phyloP scores from a whole-genome alignment of 2,113 vertebrate genomes.

The Myotis yumanensis region DNA sequence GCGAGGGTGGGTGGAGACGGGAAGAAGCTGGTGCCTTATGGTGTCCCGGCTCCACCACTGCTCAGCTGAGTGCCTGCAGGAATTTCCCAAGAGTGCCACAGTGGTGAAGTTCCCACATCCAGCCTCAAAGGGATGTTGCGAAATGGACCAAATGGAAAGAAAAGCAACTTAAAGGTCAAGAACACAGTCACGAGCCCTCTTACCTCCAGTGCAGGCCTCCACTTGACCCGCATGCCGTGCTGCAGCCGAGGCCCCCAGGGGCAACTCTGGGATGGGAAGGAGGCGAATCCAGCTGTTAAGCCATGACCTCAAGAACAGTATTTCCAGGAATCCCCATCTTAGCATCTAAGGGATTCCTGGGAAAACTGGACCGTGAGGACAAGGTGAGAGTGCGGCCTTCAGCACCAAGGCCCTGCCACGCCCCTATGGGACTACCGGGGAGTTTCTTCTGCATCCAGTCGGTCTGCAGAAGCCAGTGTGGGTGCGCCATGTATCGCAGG shows the following conservation, averaged over 20 bases:
- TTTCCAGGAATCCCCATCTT: conserved; percentile 99
- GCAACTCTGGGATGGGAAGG: not conserved
- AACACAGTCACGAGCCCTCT: not conserved
- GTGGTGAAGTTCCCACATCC: conserved; percentile 25
- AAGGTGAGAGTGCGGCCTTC: conserved; percentile 81
- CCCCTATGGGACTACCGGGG: not conserved
- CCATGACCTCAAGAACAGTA: conserved; percentile 99
- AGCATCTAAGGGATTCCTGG: conserved; percentile 99
- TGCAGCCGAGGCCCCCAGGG: fast-evolving
- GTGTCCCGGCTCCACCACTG: not conserved
- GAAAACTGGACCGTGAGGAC: conserved; percentile 99
- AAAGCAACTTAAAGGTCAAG: conserved; percentile 53
- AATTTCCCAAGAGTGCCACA: not conserved
- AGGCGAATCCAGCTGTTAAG: conserved; percentile 79
- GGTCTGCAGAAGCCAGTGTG: fast-evolving
- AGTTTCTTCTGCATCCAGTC: not conserved
- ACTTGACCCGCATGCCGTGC: not conserved
- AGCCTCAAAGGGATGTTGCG: not conserved
- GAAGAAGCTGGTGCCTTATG: fast-evolving
- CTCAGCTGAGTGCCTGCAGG: not conserved
- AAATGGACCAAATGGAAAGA: conserved; percentile 45
- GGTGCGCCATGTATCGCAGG: fast-evolving
- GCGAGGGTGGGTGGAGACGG: fast-evolving
- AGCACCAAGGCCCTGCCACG: not conserved
- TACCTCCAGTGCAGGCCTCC: conserved; percentile 58